Base-by-base conservation (phyloP, 2,113 vertebrate species). In the Corvus cornix region DNA sequence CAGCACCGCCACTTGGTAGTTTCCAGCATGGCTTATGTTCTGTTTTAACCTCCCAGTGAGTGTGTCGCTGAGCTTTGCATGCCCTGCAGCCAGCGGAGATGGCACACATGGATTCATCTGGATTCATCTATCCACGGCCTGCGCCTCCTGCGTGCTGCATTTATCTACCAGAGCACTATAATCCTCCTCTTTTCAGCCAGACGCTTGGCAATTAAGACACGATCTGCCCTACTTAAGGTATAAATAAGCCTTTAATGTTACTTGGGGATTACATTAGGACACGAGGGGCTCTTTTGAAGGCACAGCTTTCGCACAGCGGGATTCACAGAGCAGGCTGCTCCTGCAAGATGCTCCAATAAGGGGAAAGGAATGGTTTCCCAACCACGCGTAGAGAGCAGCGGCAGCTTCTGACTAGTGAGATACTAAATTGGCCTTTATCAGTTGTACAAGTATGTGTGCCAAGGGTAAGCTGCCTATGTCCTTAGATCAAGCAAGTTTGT, bases 301-400 rank as follows among this genome's bases (percentile, higher is more conserved):
- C 22, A 5, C 0, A 0, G 28, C 26, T 81, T 55, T 56, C 0
- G 0, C 20, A 11, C 8, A 11, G 66, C 30, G 4, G 74, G 59
- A 27, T 62, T 85, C 1, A 0, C 27, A 66, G 64, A 70, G 37
- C 41, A 17, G 60, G 27, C 31, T 17, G 33, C 37, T 44, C n/a
- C 14, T 2, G 7, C 5, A 30, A 56, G 76, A 35, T 9, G 3
- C 30, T 86, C 6, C 2, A 55, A 31, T 39, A 14, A 52, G 19
- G 24, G 24, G 17, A 31, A 63, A 30, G 37, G 12, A 33, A 16
- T 2, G 11, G 6, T 15, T 83, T 66, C 49, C 44, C 28, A 67
- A 4, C 5, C 4, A 1, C 0, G 0, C 0, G 0, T 17, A 4
- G 85, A 43, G 30, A 58, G 20, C 35, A 31, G 33, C 0, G 37